Evolutionary conservation across 2,888 invertebrate genomes (phyloP), one percentile per base, ranked within the genome.

Genomic region (Phengaris alcon): DNA sequence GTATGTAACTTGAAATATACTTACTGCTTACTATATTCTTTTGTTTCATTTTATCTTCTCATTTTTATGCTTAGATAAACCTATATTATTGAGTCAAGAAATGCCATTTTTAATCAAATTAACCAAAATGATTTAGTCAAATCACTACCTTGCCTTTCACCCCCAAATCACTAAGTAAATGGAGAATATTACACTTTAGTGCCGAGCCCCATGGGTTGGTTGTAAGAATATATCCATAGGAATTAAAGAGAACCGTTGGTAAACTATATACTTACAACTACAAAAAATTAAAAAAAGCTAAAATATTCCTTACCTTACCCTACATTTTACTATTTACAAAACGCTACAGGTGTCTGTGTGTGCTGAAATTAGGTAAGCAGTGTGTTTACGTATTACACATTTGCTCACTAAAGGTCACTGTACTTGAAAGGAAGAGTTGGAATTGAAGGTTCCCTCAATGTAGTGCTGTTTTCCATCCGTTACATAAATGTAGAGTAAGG

Each of bases 1-100:
- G 81, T 81, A 82, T 81, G 81, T 81, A 82, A 84, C 82, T 81
- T 79, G 78, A 82, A 85, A 84, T 85, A 85, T 72, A 72, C 72
- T 72, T 82, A 83, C 82, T 83, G 85, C 85, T 87, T 87, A 83
- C 77, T 82, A 79, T 77, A 78, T 75, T 76, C 76, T 44, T 73
- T 75, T 81, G 78, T 86, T 86, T 85, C 82, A 82, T 85, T 85
- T 54, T 12, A 73, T 77, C 59, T 74, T 76, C 74, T 78, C 59
- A 57, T 35, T 57, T 15, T 57, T 15, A 15, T 57, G 57, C 57
- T 57, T 57, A 15, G 3, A 8, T 57, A 57, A 35, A 48, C 48
- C 48, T 8, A 15, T 9, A 59, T 59, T 22, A 59, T 8, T 57
- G 15, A 22, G 59, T 10, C 9, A 4, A 9, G 4, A 22, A 22